Conservation (phyloP, 1,140 invertebrate genomes). For the Scylla paramamosain region DNA sequence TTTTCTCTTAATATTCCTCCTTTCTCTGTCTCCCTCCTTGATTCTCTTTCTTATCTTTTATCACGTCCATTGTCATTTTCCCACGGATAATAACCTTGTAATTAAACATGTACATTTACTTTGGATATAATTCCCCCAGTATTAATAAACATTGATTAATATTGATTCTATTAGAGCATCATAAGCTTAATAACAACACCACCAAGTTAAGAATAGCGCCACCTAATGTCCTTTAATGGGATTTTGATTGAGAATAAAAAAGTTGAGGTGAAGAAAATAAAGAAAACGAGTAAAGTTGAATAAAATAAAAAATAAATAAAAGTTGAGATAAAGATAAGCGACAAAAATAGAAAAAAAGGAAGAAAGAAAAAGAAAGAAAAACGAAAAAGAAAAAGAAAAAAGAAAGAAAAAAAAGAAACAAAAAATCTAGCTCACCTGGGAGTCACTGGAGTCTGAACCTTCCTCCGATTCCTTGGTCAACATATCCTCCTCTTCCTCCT, state of each 20-base stretch:
- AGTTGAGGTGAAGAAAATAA: no score
- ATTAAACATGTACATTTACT: no score
- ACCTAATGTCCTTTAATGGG: not conserved
- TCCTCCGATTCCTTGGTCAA: conserved; percentile 69
- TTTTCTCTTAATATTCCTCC: not conserved
- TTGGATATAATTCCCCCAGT: not conserved
- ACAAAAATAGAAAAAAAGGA: not conserved
- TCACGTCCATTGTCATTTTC: no score
- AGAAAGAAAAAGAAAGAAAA: not conserved
- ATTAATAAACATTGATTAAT: not conserved
- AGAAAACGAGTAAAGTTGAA: no score
- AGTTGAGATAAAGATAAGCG: not conserved
- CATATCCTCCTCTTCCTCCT: conserved; percentile 71
- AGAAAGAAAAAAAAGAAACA: not conserved
- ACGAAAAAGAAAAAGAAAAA: not conserved
- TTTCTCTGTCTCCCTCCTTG: not conserved
- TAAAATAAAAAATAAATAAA: no score
- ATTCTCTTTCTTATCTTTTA: not conserved
- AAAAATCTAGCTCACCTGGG: conserved; percentile 37
- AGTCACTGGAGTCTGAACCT: conserved; percentile 65
- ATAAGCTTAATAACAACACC: not conserved
- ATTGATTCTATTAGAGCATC: not conserved
- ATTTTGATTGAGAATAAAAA: not conserved
- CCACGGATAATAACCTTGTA: no score
- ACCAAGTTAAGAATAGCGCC: no score